Conservation (phyloP, 2,113 vertebrate genomes). For the Sorex araneus region DNA sequence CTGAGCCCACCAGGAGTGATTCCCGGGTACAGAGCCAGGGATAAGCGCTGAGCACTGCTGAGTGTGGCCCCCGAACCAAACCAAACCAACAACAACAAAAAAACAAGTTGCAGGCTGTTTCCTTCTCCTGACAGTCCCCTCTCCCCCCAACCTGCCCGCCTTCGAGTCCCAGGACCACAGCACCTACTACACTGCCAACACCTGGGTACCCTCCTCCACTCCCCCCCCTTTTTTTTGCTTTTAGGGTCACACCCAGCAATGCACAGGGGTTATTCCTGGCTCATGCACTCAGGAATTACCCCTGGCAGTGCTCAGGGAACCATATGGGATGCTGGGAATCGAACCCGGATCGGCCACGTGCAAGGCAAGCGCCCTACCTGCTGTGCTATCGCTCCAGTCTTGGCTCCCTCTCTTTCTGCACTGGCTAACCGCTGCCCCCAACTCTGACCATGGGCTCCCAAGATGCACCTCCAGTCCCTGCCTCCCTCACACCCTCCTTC, state of each 20-base stretch:
- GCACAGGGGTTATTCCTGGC: too few relatives aligned
- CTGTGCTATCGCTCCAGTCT: too few relatives aligned
- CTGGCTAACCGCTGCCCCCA: too few relatives aligned
- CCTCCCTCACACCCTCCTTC: conserved; percentile 1
- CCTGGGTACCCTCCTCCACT: not conserved
- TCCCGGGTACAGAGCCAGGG: too few relatives aligned
- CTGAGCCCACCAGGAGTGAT: too few relatives aligned
- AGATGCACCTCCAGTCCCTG: not conserved
- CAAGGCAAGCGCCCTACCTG: not conserved
- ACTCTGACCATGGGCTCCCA: not conserved
- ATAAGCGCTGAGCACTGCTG: too few relatives aligned
- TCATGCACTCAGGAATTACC: too few relatives aligned
- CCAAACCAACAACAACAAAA: too few relatives aligned
- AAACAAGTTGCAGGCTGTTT: not conserved
- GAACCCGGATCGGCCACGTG: too few relatives aligned
- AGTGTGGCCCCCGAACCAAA: too few relatives aligned
- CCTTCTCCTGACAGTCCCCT: not conserved
- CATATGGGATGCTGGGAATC: too few relatives aligned
- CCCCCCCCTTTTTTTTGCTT: not conserved
- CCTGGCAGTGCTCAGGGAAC: not conserved
- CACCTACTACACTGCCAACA: not conserved
- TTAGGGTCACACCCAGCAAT: too few relatives aligned
- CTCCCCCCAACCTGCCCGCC: not conserved
- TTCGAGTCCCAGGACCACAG: not conserved
- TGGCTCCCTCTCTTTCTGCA: not conserved